Evolutionary conservation across 2,888 invertebrate genomes (phyloP).

Genomic region (Orthonevra nobilis): DNA sequence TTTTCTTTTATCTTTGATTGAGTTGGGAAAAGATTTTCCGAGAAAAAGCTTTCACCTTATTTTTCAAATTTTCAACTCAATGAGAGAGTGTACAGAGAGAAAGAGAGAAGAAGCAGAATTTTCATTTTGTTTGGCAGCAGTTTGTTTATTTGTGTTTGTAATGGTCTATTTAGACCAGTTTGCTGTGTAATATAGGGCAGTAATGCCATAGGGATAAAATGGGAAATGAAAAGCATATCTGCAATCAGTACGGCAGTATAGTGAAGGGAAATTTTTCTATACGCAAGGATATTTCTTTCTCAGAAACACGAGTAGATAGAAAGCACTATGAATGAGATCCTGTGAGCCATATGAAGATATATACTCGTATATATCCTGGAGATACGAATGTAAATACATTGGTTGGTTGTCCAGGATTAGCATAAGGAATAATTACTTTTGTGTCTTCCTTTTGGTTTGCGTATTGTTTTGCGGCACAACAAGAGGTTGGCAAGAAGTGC

Average conservation of each 20-base stretch:
- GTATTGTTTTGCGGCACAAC: background rate
- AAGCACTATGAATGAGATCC: constrained; percentile 39
- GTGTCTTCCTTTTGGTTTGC: background rate
- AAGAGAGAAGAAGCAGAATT: constrained; percentile 33
- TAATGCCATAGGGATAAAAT: constrained; percentile 63
- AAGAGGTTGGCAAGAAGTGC: background rate
- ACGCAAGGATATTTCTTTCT: constrained; percentile 52
- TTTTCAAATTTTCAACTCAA: constrained; percentile 26
- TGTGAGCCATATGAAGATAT: background rate
- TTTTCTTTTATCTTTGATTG: constrained; percentile 29
- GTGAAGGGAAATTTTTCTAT: constrained; percentile 60
- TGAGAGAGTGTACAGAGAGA: constrained; percentile 3
- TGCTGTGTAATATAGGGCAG: constrained; percentile 59
- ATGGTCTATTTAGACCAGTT: constrained; percentile 56
- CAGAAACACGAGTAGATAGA: constrained; percentile 40
- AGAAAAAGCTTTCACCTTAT: constrained; percentile 64
- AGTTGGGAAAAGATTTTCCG: constrained; percentile 1
- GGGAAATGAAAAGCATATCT: constrained; percentile 65
- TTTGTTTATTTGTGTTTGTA: background rate
- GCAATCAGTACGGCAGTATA: constrained; percentile 69
- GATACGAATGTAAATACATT: background rate
- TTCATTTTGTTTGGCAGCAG: constrained; percentile 29
- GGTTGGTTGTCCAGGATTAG: constrained; percentile 22
- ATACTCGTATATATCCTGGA: background rate
- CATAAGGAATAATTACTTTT: constrained; percentile 28